Evolutionary conservation across 1,140 invertebrate genomes (phyloP).

Genomic region (Sycophaga agraensis): DNA sequence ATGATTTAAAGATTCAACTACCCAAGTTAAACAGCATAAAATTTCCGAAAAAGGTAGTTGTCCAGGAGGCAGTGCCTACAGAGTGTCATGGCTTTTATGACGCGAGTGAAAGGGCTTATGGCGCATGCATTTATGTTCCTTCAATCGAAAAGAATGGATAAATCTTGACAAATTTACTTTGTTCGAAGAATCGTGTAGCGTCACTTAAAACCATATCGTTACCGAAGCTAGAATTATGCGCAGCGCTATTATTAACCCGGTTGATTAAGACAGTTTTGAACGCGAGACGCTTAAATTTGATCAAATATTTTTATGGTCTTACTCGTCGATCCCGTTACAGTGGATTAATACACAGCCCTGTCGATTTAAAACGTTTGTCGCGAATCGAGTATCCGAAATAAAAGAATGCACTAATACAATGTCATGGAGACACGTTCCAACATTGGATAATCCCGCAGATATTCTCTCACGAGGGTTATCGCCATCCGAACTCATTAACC

Average conservation of each 20-base stretch:
- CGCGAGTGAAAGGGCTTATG: conserved; percentile 4
- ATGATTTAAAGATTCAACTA: background rate
- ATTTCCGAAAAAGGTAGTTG: background rate
- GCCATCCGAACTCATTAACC: background rate
- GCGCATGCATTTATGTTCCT: background rate
- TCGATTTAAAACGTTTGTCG: background rate
- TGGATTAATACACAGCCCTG: background rate
- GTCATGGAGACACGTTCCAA: background rate
- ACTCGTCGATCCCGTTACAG: background rate
- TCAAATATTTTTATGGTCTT: conserved; percentile 2
- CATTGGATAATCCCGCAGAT: background rate
- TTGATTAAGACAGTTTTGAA: background rate
- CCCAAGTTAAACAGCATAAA: background rate
- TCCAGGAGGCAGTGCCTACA: background rate
- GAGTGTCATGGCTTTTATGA: conserved; percentile 14
- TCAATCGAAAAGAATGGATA: background rate
- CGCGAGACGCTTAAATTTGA: background rate
- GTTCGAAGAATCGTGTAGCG: conserved; percentile 1
- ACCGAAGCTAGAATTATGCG: too few species aligned
- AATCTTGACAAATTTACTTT: background rate
- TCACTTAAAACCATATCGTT: conserved; percentile 11
- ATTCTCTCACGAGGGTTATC: background rate
- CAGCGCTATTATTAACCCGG: background rate
- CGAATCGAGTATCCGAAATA: conserved; percentile 7
- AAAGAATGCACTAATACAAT: background rate